Conservation (phyloP, 2,113 vertebrate species). For the Cheilinus undulatus region DNA sequence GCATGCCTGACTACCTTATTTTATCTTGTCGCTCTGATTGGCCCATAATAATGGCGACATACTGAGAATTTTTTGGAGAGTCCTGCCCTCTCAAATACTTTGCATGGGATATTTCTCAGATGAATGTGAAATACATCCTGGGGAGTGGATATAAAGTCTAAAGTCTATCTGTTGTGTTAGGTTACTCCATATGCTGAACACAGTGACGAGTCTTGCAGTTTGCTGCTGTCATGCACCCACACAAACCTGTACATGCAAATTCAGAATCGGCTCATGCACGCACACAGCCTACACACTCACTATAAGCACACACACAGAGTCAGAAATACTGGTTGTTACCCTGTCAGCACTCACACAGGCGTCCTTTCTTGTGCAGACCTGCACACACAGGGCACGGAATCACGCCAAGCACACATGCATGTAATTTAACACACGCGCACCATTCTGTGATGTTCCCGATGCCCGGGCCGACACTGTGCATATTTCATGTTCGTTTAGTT, state of each 20-base stretch:
- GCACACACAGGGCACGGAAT: conserved; percentile 41
- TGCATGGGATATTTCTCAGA: no score
- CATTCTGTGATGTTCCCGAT: conserved; percentile 32
- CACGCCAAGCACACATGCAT: conserved; percentile 38
- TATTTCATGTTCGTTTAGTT: conserved; percentile 82
- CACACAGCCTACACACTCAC: background rate
- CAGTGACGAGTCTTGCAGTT: conserved; percentile 27
- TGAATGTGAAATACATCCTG: no score
- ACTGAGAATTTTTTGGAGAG: no score
- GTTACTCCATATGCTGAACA: conserved; percentile 66
- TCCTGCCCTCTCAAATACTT: no score
- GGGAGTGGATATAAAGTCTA: no score
- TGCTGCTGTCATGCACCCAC: conserved; percentile 54
- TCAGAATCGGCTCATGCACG: conserved; percentile 12
- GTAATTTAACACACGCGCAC: conserved; percentile 36
- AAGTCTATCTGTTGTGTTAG: no score
- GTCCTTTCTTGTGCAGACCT: conserved; percentile 30
- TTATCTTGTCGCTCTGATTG: no score
- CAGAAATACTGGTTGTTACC: conserved; percentile 13
- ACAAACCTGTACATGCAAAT: conserved; percentile 59
- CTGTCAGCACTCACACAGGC: conserved; percentile 7
- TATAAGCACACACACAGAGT: background rate
- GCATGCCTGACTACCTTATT: no score
- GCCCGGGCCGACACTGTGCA: conserved; percentile 68
- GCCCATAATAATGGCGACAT: no score